These are phyloP conservation scores for Coronaproctus castanopsis DNA, from an alignment of 2,888 invertebrate species.

Conservation along the genomic window DNA sequence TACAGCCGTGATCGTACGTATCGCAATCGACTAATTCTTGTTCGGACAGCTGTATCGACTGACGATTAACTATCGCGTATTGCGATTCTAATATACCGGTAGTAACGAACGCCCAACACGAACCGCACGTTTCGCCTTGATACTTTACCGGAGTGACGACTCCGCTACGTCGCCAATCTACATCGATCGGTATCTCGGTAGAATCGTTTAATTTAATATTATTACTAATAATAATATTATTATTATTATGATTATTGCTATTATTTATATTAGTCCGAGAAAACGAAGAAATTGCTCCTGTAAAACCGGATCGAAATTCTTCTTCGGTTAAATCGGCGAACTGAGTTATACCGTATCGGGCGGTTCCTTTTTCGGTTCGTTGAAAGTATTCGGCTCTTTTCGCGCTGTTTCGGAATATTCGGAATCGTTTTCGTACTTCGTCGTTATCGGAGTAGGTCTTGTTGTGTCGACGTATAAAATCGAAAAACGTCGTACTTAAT, in stretches of 20 bases:
- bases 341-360: conserved; percentile 59
- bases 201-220: not conserved
- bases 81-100: conserved; percentile 94
- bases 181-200: conserved; percentile 41
- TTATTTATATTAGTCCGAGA: too few relatives aligned
- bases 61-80: conserved; percentile 59
- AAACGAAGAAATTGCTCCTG: not conserved
- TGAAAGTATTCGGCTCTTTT: conserved; percentile 49
- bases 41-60: conserved; percentile 69
- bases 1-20: conserved; percentile 69
- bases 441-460: conserved; percentile 36
- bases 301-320: not conserved
- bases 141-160: conserved; percentile 76
- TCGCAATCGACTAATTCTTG: conserved; percentile 95
- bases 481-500: conserved; percentile 13
- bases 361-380: conserved; percentile 60
- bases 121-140: conserved; percentile 62
- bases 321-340: conserved; percentile 58
- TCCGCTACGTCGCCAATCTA: conserved; percentile 68
- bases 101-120: conserved; percentile 92
- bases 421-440: conserved; percentile 43
- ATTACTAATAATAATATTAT: too few relatives aligned
- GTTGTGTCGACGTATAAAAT: conserved; percentile 31
- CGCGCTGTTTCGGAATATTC: conserved; percentile 59
- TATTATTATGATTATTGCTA: too few relatives aligned